Base-by-base conservation (phyloP, 2,797 vertebrate species). In the Ceyx erithaca region DNA sequence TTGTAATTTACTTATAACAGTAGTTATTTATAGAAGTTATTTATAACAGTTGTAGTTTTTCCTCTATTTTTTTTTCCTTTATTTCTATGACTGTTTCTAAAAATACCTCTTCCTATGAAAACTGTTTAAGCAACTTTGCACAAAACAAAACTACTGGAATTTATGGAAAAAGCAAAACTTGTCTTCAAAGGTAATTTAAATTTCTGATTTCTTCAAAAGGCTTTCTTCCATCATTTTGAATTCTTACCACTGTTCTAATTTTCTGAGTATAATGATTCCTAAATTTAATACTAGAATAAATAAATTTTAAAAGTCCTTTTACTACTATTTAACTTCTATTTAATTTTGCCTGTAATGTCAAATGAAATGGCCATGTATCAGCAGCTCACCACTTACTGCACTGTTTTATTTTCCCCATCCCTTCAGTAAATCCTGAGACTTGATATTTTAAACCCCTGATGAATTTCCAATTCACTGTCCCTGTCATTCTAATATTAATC, bases 401-500 rank as follows among this genome's bases (percentile, higher is more conserved):
- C 33, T 61, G 35, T 35, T 92, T 95, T 70, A 35, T 95, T 93
- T 89, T 80, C 28, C n/a, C 43, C 23, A 72, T 63, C 33, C 22
- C 9, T 57, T 78, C 63, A 70, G 48, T 93, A 85, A 85, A 92
- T 67, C 80, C 48, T 67, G 52, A 75, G 90, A 82, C 2, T 1
- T 40, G 21, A 23, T 73, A 67, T 70, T 91, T 92, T 73, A 93
- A 95, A 59, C 7, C 30, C 30, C 26, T 0, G 0, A 25, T 33
- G 77, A 93, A 85, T 93, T 92, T 87, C 67, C 26, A 81, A 5
- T 73, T 91, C 63, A 46, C 41, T 80, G 91, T 91, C 59, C 52
- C 52, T 84, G 77, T 90, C 92, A 93, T 89, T 94, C 79, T 72
- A 93, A 81, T 87, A 93, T 89, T 95, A 92, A 87, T 78, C 72